Base-by-base conservation (phyloP, 2,888 invertebrate species). In the Callyntrura sp. region DNA sequence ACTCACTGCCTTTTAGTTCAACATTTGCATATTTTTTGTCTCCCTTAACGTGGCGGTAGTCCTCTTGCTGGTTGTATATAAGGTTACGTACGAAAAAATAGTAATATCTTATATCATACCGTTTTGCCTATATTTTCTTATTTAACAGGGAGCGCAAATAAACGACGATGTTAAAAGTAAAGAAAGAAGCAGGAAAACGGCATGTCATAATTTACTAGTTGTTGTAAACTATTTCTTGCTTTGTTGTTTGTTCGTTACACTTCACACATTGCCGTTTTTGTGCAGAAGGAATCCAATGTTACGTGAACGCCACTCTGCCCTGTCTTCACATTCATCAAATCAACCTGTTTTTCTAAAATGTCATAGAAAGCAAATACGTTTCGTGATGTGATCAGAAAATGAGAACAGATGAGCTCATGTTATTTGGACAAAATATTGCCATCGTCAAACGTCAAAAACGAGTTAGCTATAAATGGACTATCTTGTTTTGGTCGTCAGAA, bases 271-370 rank as follows among this genome's bases (percentile, higher is more conserved):
- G 0, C 12, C n/a, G 68, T 68, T 68, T 35, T 6, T 68, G 35
- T 68, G 48, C 14, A 73, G 17, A 73, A 51, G 73, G 51, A 51
- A 73, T 45, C 73, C 20, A 73, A 73, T 73, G 68, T n/a, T 68
- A 35, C 9, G 51, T n/a, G n/a, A n/a, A n/a, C n/a, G n/a, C n/a
- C n/a, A n/a, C n/a, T n/a, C n/a, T n/a, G n/a, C n/a, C n/a, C n/a
- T n/a, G n/a, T 48, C 35, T 25, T 23, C 20, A 73, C 73, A 73
- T 73, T 73, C 51, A 73, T 73, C 73, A 73, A 73, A 73, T 73
- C 73, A 73, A 73, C 73, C 73, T 73, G 73, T 73, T 73, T 73
- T 73, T 25, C 23, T 6, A 5, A 5, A 35, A 23, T 48, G 73
- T 45, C 73, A 73, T 73, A 51, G 20, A 73, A 73, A 23, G 43